Evolutionary conservation across 2,888 invertebrate genomes (phyloP).

Genomic region (Ophion costatus): DNA sequence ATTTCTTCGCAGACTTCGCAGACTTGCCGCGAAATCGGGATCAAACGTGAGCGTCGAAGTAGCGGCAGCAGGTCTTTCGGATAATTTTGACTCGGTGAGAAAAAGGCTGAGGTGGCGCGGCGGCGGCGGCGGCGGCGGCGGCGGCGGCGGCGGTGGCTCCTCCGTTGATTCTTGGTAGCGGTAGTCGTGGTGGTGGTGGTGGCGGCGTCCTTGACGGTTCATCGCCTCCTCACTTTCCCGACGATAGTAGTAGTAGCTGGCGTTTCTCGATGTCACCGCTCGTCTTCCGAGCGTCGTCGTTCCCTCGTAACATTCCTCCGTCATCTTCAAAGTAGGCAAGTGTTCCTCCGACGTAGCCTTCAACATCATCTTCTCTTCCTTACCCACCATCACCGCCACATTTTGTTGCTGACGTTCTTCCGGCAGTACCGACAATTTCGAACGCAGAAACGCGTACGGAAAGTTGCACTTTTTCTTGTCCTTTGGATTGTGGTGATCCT

Average conservation of each 20-base stretch:
- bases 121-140: too few relatives aligned
- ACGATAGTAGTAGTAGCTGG: not conserved
- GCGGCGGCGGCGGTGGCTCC: too few relatives aligned
- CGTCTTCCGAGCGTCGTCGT: slow-evolving; percentile 81
- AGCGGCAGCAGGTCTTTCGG: slow-evolving; percentile 67
- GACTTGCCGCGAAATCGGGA: slow-evolving; percentile 71
- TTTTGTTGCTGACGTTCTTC: slow-evolving; percentile 87
- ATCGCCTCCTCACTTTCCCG: not conserved
- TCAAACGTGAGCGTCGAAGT: slow-evolving; percentile 68
- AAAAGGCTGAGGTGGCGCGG: slow-evolving; percentile 53
- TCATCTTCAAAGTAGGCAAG: slow-evolving; percentile 82
- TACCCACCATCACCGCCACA: slow-evolving; percentile 44
- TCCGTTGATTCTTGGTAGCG: slow-evolving; percentile 53
- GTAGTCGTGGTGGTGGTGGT: too few relatives aligned
- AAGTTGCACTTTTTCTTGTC: slow-evolving; percentile 87
- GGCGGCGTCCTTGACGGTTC: too few relatives aligned
- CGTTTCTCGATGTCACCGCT: slow-evolving; percentile 59
- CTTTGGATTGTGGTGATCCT: slow-evolving; percentile 78
- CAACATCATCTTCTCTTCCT: slow-evolving; percentile 85
- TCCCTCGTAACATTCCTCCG: slow-evolving; percentile 78
- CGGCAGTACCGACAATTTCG: slow-evolving; percentile 90
- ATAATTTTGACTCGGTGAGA: slow-evolving; percentile 70
- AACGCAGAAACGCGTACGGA: slow-evolving; percentile 91
- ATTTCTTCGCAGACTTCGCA: slow-evolving; percentile 76
- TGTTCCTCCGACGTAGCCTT: slow-evolving; percentile 87